Conservation (phyloP, 37 sponge, comb jelly and placozoan species). For the Tethya wilhelma region DNA sequence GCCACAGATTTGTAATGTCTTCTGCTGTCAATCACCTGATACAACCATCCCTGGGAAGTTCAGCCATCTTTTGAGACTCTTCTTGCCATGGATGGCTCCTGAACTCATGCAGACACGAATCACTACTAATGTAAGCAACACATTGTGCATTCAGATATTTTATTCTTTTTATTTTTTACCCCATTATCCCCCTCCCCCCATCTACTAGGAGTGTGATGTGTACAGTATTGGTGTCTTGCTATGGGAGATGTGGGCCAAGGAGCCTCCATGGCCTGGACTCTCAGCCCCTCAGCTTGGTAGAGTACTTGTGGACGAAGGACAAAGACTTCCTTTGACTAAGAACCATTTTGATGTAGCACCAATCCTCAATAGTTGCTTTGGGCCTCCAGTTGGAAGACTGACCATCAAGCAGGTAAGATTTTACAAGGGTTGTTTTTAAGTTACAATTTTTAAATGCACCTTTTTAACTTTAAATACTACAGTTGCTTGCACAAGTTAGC, state of each 20-base stretch:
- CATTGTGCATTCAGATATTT: background rate
- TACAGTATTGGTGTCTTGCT: conserved; percentile 50
- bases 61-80: background rate
- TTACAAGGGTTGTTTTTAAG: background rate
- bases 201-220: conserved; percentile 35
- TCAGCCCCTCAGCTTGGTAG: conserved; percentile 6
- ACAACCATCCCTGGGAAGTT: conserved; percentile 6
- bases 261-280: conserved; percentile 39
- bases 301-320: conserved; percentile 19
- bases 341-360: conserved; percentile 21
- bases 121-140: conserved; percentile 30
- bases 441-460: background rate
- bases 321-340: conserved; percentile 11
- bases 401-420: background rate
- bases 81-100: conserved; percentile 44
- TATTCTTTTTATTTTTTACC: background rate
- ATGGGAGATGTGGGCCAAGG: conserved; percentile 46
- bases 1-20: conserved; percentile 23
- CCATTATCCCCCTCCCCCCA: background rate
- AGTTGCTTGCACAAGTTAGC: conserved; percentile 16
- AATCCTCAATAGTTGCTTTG: conserved; percentile 21
- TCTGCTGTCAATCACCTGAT: conserved; percentile 12
- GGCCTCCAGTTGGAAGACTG: conserved; percentile 12
- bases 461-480: background rate
- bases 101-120: conserved; percentile 24